Evolutionary conservation across 1,140 invertebrate species (phyloP).

Genomic region (Phymastichus coffea): DNA sequence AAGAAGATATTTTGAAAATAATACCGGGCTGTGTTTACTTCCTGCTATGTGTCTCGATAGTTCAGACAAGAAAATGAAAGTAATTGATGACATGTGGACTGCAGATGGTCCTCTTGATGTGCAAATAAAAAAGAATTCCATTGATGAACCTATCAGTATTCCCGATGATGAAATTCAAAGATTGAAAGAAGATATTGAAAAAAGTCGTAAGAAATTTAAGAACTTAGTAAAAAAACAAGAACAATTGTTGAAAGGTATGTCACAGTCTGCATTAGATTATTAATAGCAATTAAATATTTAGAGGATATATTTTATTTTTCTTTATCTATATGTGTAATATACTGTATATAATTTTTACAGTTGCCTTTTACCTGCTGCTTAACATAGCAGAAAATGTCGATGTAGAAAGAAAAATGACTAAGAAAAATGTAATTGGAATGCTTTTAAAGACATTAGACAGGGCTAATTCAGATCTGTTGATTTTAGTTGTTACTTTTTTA

Average conservation of each 20-base stretch:
- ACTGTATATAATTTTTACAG: slow-evolving; percentile 45
- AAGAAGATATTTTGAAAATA: slow-evolving; percentile 51
- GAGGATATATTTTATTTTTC: too few species aligned
- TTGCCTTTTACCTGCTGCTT: slow-evolving; percentile 86
- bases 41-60: slow-evolving; percentile 41
- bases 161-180: slow-evolving; percentile 58
- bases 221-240: slow-evolving; percentile 88
- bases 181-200: slow-evolving; percentile 80
- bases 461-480: slow-evolving; percentile 81
- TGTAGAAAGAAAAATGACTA: slow-evolving; percentile 96
- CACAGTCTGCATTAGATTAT: not conserved
- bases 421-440: slow-evolving; percentile 87
- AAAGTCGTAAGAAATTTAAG: slow-evolving; percentile 75
- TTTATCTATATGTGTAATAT: not conserved
- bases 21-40: slow-evolving; percentile 48
- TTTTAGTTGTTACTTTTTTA: slow-evolving; percentile 90
- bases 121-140: slow-evolving; percentile 45
- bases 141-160: slow-evolving; percentile 37
- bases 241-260: slow-evolving; percentile 74
- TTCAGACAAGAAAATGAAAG: slow-evolving; percentile 47
- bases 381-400: slow-evolving; percentile 94
- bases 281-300: slow-evolving; percentile 10
- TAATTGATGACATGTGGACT: slow-evolving; percentile 51
- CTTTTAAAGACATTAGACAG: slow-evolving; percentile 87
- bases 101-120: slow-evolving; percentile 48